phyloP scores from a whole-genome alignment of 2,888 invertebrate genomes.

The Caenorhabditis sp. region DNA sequence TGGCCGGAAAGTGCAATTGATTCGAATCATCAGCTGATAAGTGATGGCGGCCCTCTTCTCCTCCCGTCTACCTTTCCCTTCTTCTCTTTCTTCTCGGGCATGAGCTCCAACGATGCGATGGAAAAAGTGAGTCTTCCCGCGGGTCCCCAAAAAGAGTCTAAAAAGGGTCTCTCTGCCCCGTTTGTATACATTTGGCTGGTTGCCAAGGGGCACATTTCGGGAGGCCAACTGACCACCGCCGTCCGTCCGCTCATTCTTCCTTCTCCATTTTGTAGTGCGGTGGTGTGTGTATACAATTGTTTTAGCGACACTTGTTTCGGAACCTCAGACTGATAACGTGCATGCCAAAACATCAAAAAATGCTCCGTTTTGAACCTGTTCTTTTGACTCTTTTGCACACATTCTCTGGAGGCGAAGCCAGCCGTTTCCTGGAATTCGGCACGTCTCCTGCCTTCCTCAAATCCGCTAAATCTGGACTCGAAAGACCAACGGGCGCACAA shows the following conservation, averaged over 20 bases:
- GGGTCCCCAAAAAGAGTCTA: conserved; percentile 18
- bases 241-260: no score
- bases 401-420: neutral
- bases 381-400: conserved; percentile 13
- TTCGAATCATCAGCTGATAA: conserved; percentile 5
- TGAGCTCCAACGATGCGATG: conserved; percentile 15
- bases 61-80: neutral
- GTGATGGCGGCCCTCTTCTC: neutral
- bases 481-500: no score
- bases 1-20: neutral
- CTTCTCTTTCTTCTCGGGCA: neutral
- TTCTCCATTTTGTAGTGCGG: conserved; percentile 9
- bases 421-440: conserved; percentile 10
- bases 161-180: neutral
- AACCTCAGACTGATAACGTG: neutral
- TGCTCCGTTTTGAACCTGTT: neutral
- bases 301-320: conserved; percentile 2
- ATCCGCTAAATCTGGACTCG: conserved; percentile 14
- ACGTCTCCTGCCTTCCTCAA: neutral
- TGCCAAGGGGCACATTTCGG: conserved; percentile 21
- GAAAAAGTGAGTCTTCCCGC: conserved; percentile 40
- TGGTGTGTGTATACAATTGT: conserved; percentile 34
- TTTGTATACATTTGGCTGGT: conserved; percentile 47
- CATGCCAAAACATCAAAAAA: neutral
- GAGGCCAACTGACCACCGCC: conserved; percentile 31